Percentiles rank a stretch among this genome's conserved stretches.
Conservation (phyloP, 2,113 vertebrate genomes). For the Lagopus muta region DNA sequence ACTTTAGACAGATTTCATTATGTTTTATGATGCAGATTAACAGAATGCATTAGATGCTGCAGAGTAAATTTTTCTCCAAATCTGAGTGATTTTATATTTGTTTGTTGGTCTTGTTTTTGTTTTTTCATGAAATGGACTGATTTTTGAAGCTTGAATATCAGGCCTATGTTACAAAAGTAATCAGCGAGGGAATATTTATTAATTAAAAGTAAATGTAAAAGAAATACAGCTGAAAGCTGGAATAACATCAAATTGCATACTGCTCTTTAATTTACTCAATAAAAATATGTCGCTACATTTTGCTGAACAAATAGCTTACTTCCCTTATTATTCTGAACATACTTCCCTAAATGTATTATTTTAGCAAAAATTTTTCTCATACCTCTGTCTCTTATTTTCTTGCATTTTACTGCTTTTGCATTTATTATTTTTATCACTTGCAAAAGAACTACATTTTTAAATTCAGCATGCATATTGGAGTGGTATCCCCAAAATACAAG, state of each 20-base stretch:
- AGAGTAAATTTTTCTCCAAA: not conserved
- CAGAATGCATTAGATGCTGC: not conserved
- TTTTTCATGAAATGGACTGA: not conserved
- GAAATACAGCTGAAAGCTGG: not conserved
- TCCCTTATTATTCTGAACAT: not conserved
- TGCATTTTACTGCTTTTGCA: not conserved
- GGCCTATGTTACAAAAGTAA: not conserved
- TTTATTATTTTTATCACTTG: not conserved
- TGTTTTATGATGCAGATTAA: not conserved
- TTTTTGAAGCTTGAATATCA: slow-evolving; percentile 31
- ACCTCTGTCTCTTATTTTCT: not conserved
- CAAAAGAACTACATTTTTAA: not conserved
- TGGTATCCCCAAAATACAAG: not conserved
- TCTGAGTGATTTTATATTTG: not conserved
- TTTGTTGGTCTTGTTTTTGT: not conserved
- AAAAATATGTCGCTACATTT: slow-evolving; percentile 22
- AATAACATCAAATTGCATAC: slow-evolving; percentile 26
- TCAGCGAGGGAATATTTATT: slow-evolving; percentile 16
- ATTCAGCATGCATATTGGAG: not conserved
- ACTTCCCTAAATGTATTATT: not conserved
- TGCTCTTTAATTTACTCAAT: slow-evolving; percentile 21
- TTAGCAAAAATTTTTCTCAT: not conserved
- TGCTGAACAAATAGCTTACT: not conserved
- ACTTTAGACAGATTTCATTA: not conserved
- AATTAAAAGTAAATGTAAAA: slow-evolving; percentile 5